These are phyloP conservation scores for Coregonus sp. DNA, from an alignment of 2,797 vertebrate genomes.

Conservation along the genomic window DNA sequence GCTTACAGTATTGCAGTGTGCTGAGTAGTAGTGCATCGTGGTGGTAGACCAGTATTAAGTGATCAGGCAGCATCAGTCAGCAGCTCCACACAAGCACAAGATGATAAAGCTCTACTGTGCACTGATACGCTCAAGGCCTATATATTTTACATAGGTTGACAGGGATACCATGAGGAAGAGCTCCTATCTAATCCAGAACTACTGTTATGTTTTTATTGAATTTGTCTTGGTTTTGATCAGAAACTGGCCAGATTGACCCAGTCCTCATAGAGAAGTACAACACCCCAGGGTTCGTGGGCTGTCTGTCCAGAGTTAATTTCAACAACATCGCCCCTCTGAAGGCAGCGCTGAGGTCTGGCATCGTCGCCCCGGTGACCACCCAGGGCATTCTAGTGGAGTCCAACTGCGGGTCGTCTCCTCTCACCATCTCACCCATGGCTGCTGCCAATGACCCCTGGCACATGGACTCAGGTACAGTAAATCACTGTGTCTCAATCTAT, in stretches of 20 bases:
- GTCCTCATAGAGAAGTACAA: slow-evolving; percentile 92
- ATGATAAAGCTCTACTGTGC: neutral
- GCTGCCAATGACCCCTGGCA: slow-evolving; percentile 91
- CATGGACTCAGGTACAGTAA: slow-evolving; percentile 83
- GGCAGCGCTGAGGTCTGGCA: slow-evolving; percentile 83
- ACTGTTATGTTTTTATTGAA: neutral
- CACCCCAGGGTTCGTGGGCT: slow-evolving; percentile 93
- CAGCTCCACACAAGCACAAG: neutral
- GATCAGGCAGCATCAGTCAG: neutral
- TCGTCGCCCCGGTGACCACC: slow-evolving; percentile 81
- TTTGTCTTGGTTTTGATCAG: slow-evolving; percentile 60
- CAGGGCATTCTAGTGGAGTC: slow-evolving; percentile 94
- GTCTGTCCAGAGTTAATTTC: slow-evolving; percentile 91
- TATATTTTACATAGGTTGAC: neutral
- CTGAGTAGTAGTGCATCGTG: neutral
- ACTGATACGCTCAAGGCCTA: no score
- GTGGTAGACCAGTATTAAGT: neutral
- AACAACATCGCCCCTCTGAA: slow-evolving; percentile 91
- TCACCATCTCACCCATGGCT: slow-evolving; percentile 89
- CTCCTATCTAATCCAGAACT: neutral
- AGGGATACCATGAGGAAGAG: neutral
- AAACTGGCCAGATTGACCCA: slow-evolving; percentile 92
- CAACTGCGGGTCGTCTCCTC: slow-evolving; percentile 92
- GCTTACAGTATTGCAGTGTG: neutral
- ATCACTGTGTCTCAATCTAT: neutral